These are phyloP conservation scores for Palythoa caribaeorum DNA, from an alignment of 92 coral and sea anemone species.

Conservation along the genomic window DNA sequence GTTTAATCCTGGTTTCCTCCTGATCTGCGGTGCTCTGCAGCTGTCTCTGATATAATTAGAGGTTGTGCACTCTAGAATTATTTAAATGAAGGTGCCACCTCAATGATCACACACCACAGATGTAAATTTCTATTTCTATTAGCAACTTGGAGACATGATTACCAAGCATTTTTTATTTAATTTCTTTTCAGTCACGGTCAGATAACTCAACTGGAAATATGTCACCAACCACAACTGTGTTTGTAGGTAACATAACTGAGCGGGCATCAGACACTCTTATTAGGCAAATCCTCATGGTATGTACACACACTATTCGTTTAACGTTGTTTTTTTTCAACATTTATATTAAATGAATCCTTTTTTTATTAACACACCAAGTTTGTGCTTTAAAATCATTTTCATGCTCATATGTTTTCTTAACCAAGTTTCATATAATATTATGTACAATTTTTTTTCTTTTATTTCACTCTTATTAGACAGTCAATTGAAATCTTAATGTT, in stretches of 20 bases:
- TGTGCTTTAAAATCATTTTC: too few species aligned
- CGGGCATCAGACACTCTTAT: conserved; percentile 97
- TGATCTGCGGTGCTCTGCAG: too few species aligned
- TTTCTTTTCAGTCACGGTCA: conserved; percentile 7
- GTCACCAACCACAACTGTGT: conserved; percentile 93
- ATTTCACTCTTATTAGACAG: too few species aligned
- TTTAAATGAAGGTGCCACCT: too few species aligned
- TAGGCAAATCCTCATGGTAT: conserved; percentile 97
- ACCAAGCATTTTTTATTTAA: neutral
- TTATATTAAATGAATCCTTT: neutral
- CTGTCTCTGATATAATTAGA: too few species aligned
- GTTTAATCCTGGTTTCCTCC: too few species aligned
- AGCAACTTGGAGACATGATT: too few species aligned
- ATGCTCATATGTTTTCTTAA: too few species aligned
- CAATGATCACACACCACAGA: too few species aligned
- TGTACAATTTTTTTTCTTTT: neutral
- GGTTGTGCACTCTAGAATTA: too few species aligned
- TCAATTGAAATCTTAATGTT: neutral
- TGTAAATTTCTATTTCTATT: too few species aligned
- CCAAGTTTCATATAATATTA: neutral
- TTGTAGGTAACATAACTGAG: conserved; percentile 99
- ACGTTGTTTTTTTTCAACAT: neutral
- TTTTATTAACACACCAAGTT: too few species aligned
- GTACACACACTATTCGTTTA: conserved; percentile 13
- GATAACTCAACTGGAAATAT: conserved; percentile 54